Evolutionary conservation across 2,888 invertebrate genomes (phyloP), one percentile per base, ranked within the genome.

Genomic region (Neoitamus cyanurus): DNA sequence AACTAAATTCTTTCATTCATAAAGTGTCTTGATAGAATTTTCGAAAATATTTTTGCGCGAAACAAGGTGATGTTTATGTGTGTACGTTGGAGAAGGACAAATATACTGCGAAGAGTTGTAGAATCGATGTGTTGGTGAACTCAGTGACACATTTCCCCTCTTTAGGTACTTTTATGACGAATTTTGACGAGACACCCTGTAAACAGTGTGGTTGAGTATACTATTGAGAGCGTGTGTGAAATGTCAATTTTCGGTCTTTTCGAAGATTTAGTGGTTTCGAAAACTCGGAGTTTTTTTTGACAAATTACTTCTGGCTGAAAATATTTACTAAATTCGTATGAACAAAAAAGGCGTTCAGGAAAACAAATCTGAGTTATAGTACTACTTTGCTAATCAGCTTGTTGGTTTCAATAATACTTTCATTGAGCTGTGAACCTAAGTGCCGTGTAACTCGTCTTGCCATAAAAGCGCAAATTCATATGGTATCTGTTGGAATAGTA

Each of bases 401-500:
- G 13, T 15, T 6, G 20, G 6, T 37, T 9, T 37, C 13, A 9
- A 37, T 3, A 9, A 37, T 2, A 9, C 37, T 9, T 7, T 1
- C 7, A 9, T 48, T 25, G 2, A 25, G 25, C 15, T 20, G 58
- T 25, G 25, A 58, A 58, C 25, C 20, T 20, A 20, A 58, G 58
- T 20, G 58, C 25, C 15, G 2, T 20, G 58, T 6, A 20, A 58
- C 7, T 58, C 9, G 1, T 58, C 9, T 7, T 25, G 7, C 7
- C 0, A 2, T 20, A 9, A 7, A 58, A 58, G 58, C 58, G 20
- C 70, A 34, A 3, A 30, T 70, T 70, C 34, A 31, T 15, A 69
- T 30, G 28, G 11, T 84, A 36, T 69, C 84, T 25, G 78, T 69
- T 48, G 85, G 87, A 86, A 86, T 85, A 87, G 87, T 87, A 87